Conservation (phyloP, 2,113 vertebrate genomes). For the Amazona guildingii region DNA sequence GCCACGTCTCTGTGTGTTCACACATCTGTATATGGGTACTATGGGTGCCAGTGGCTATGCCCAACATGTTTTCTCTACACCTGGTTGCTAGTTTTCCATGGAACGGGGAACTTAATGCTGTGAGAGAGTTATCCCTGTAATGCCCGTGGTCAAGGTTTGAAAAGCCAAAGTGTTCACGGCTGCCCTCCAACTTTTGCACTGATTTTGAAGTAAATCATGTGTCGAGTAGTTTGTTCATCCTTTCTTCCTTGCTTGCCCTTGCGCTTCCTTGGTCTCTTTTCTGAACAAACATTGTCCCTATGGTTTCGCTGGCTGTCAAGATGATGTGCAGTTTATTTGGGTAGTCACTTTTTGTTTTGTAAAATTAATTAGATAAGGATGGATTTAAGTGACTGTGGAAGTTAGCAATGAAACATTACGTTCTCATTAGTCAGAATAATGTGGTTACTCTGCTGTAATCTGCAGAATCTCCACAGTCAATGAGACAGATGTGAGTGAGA, state of each 20-base stretch:
- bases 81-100: background rate
- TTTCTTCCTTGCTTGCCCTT: background rate
- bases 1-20: rapidly evolving
- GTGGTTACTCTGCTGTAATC: background rate
- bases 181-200: background rate
- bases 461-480: background rate
- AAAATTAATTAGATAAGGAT: slow-evolving; percentile 59
- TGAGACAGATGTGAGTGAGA: background rate
- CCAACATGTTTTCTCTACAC: background rate
- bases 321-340: slow-evolving; percentile 25
- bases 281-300: background rate
- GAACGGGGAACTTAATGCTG: background rate
- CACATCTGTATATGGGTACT: background rate
- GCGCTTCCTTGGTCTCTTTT: background rate
- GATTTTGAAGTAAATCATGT: background rate
- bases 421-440: slow-evolving; percentile 36
- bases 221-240: background rate
- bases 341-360: slow-evolving; percentile 57
- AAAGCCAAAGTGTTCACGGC: rapidly evolving
- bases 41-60: rapidly evolving
- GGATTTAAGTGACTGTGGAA: slow-evolving; percentile 62
- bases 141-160: rapidly evolving
- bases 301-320: slow-evolving; percentile 26
- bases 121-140: background rate
- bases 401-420: slow-evolving; percentile 20